These are phyloP conservation scores for Plutomurus gul DNA, from an alignment of 1,140 invertebrate genomes.

Conservation along the genomic window DNA sequence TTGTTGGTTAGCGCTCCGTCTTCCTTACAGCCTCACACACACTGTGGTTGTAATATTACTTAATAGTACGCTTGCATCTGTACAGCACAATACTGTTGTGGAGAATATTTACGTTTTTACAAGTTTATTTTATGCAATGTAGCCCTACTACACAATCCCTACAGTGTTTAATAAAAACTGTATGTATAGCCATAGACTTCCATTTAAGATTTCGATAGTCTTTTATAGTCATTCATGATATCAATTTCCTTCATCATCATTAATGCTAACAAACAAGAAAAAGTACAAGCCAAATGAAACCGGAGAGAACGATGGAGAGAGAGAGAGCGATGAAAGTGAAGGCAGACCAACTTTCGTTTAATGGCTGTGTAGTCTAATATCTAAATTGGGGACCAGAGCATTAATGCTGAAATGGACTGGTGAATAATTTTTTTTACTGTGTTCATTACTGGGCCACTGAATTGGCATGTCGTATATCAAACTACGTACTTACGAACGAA, in stretches of 20 bases:
- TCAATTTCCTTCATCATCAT: conserved; percentile 25
- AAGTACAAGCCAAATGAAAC: background rate
- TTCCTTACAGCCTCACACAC: background rate
- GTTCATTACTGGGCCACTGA: no score
- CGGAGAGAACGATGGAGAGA: background rate
- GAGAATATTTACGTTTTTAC: no score
- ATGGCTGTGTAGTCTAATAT: conserved; percentile 14
- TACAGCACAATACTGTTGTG: no score
- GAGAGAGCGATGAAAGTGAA: background rate
- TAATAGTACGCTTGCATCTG: no score
- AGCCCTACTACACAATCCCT: no score
- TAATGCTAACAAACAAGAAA: conserved; percentile 17
- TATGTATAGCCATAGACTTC: background rate
- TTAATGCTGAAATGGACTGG: background rate
- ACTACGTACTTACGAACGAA: no score
- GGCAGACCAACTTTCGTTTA: background rate
- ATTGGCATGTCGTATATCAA: no score
- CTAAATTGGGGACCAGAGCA: background rate
- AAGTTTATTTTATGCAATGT: no score
- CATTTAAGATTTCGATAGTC: background rate
- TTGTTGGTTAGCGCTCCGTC: background rate
- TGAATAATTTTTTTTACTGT: background rate
- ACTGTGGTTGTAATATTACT: background rate
- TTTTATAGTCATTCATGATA: conserved; percentile 15
- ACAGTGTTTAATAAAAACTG: background rate